Percentiles rank a stretch among this genome's conserved stretches.
phyloP scores from a whole-genome alignment of 2,113 vertebrate genomes.

The Hemicordylus capensis region DNA sequence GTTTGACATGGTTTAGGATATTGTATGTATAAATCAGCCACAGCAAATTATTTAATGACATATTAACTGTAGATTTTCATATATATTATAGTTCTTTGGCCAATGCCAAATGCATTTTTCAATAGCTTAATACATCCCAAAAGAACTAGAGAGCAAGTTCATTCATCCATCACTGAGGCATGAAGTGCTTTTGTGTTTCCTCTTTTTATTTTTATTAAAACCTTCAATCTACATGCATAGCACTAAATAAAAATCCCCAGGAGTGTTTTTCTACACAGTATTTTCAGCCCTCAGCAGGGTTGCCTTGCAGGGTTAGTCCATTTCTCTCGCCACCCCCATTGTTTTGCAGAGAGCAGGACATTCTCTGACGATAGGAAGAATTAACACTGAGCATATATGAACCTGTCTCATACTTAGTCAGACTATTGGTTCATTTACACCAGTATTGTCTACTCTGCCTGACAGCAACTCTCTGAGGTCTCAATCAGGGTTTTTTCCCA shows the following conservation, averaged over 20 bases:
- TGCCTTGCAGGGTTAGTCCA: neutral
- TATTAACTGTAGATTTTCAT: conserved; percentile 73
- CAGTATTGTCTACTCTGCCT: neutral
- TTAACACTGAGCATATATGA: neutral
- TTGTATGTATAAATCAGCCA: conserved; percentile 72
- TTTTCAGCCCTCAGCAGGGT: conserved; percentile 11
- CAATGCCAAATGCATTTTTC: conserved; percentile 66
- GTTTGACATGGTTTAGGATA: conserved; percentile 67
- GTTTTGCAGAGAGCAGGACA: neutral
- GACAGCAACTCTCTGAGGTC: neutral
- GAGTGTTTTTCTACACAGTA: conserved; percentile 21
- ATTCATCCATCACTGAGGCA: conserved; percentile 64
- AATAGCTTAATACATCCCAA: conserved; percentile 73
- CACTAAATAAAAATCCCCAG: conserved; percentile 42
- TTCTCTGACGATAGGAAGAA: neutral
- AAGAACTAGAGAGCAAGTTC: conserved; percentile 55
- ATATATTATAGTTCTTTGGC: conserved; percentile 68
- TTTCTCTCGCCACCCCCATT: neutral
- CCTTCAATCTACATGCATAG: conserved; percentile 35
- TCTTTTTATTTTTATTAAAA: conserved; percentile 69
- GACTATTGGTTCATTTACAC: neutral
- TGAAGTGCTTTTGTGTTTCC: conserved; percentile 47
- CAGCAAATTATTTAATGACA: conserved; percentile 77
- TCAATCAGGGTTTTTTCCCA: neutral
- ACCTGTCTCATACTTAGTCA: neutral